Evolutionary conservation across 2,888 invertebrate species (phyloP), one percentile per base, ranked within the genome.

Genomic region (Macaria notata): DNA sequence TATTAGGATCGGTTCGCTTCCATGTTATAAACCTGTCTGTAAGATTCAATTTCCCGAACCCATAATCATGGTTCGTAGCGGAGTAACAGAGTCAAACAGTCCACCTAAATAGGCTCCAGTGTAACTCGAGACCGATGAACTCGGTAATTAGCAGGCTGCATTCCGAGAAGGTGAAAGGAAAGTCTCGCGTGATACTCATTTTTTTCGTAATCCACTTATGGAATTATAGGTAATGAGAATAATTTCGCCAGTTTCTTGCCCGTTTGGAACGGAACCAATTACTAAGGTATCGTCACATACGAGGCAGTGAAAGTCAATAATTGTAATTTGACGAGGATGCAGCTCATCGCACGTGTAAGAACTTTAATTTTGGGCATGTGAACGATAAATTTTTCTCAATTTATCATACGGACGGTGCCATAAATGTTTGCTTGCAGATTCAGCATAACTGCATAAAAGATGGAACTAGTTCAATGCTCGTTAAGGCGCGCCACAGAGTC

Each of bases 391-490:
- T 47, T 55, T 59, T 48, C 47, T 45, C 42, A 50, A 60, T 71
- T 68, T 66, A 55, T 61, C 50, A 55, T 62, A 70, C 59, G 72
- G 74, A 81, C 76, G 83, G 70, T 61, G 71, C 6, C 1, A 8
- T 38, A 38, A 7, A 4, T 41, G 69, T 76, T 75, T 78, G 78
- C 81, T 78, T 81, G 83, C 80, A 84, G 79, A 77, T 86, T 88
- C 83, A 83, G 86, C 76, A 78, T 86, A 83, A 84, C 78, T 76
- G 75, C 78, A 75, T 79, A 80, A 83, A 78, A 84, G 78, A 80
- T 83, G 73, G 81, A 86, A 88, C 89, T 80, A 84, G 89, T 87
- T 88, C 83, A 76, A 78, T 78, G 82, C 80, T 87, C 80, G 88
- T 86, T 87, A 86, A 77, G 82, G 80, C 82, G 83, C 86, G 86